Conservation (phyloP, 1,140 invertebrate genomes). For the Temnothorax nylanderi region DNA sequence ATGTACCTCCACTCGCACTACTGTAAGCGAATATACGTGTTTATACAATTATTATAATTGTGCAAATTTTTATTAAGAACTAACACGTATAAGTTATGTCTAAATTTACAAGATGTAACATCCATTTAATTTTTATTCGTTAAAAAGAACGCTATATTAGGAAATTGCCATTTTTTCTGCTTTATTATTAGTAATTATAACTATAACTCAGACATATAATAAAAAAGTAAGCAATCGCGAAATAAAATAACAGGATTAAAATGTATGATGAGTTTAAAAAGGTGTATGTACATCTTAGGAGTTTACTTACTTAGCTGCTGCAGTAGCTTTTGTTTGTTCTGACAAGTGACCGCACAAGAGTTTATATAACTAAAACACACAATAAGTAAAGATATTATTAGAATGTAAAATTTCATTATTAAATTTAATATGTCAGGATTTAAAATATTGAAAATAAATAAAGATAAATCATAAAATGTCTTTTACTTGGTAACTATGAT, state of each 20-base stretch:
- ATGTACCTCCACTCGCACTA: slow-evolving; percentile 51
- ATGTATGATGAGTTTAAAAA: background rate
- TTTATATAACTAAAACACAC: slow-evolving; percentile 89
- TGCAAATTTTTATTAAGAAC: slow-evolving; percentile 20
- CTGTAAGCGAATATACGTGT: background rate
- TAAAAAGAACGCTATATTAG: background rate
- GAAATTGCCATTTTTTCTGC: background rate
- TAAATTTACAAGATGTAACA: background rate
- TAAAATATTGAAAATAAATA: background rate
- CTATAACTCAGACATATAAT: background rate
- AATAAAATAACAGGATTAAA: background rate
- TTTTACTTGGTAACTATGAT: slow-evolving; percentile 93
- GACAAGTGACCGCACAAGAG: slow-evolving; percentile 88
- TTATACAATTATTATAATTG: slow-evolving; percentile 10
- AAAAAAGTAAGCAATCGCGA: background rate
- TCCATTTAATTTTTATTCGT: background rate
- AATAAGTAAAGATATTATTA: slow-evolving; percentile 35
- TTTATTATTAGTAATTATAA: background rate
- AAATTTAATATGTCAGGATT: slow-evolving; percentile 70
- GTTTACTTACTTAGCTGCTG: slow-evolving; percentile 29
- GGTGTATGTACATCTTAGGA: background rate
- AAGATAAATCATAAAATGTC: slow-evolving; percentile 56
- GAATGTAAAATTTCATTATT: slow-evolving; percentile 31
- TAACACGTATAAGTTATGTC: background rate
- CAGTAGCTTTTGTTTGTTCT: slow-evolving; percentile 80